Base-by-base conservation (phyloP, 2,888 invertebrate genomes). In the Euclidia mi region DNA sequence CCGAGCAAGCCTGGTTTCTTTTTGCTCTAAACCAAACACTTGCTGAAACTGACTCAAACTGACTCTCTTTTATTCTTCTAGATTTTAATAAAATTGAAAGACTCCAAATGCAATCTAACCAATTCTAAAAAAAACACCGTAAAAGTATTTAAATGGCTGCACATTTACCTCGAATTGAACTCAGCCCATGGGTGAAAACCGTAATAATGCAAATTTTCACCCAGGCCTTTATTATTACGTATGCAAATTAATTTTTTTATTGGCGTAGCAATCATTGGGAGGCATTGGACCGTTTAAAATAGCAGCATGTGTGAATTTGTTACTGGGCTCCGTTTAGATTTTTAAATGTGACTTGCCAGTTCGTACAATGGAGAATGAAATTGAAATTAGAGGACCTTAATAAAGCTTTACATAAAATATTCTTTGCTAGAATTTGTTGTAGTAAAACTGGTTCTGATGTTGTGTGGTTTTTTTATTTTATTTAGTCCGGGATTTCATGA, bases 161-260 rank as follows among this genome's bases (percentile, higher is more conserved):
- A 40, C 18, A 40, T 14, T 29, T 10, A 38, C 37, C 18, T 18
- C 12, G 4, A 42, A 50, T 50, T 34, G 12, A 34, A 15, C 10
- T 34, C 15, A 20, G 3, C 28, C 1, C 11, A 14, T 10, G 40
- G 37, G 29, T 41, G 15, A 42, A 49, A 74, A 46, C 14, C 15
- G 10, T 46, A 55, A 48, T 49, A 50, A 53, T 51, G 35, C 29
- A 57, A 46, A 50, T 34, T 35, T 46, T 17, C 45, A 42, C 43
- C 35, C 44, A 51, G n/a, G 35, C 57, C 35, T 52, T 53, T 48
- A 47, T 63, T 34, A 71, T 71, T 61, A 56, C 51, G 44, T 58
- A 71, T 76, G 68, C 49, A 71, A 71, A 71, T 75, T 52, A 42
- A 9, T 52, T 42, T 75, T 66, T 66, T 75, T 71, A 60, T 57